Base-by-base conservation (phyloP, 2,888 invertebrate genomes). In the Omphaloscelis lunosa region DNA sequence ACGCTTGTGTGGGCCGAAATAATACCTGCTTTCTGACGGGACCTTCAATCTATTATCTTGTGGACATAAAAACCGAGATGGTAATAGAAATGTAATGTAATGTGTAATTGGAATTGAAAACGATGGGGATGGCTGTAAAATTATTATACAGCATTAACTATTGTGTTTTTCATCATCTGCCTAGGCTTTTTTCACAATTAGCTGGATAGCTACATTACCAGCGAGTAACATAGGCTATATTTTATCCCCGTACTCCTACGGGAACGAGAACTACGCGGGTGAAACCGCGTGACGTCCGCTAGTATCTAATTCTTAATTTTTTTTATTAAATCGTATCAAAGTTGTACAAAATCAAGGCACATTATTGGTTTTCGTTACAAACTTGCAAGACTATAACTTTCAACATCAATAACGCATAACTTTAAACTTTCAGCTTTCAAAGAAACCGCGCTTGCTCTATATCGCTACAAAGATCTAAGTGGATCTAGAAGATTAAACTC, bases 21-120 rank as follows among this genome's bases (percentile, higher is more conserved):
- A 62, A 71, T 68, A 74, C 62, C 34, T 48, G 61, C 27, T 39
- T 11, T 61, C 39, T 27, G 20, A 67, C 41, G 53, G 51, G 15
- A 48, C 34, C 15, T 58, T 41, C 62, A 83, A 86, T 86, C 61
- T 74, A 78, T 83, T 78, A 69, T 65, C 73, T 78, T 69, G 70
- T 78, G 61, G 7, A 78, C 72, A 58, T 83, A 65, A 78, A 82
- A 77, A 48, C 34, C 39, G 51, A 65, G 67, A 56, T 65, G 62
- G 20, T 53, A 51, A 53, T 71, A 27, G 48, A 39, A 62, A 58
- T 29, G 23, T 53, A 29, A 48, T 34, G 58, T 74, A 69, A 65
- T 15, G 59, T 20, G 11, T 39, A 65, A 67, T 66, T 66, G 51
- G 17, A 48, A 80, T 75, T 69, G 56, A 69, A 69, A 51, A 56